Evolutionary conservation across 2,888 invertebrate genomes (phyloP), one percentile per base, ranked within the genome.

Genomic region (Lumbricus terrestris): DNA sequence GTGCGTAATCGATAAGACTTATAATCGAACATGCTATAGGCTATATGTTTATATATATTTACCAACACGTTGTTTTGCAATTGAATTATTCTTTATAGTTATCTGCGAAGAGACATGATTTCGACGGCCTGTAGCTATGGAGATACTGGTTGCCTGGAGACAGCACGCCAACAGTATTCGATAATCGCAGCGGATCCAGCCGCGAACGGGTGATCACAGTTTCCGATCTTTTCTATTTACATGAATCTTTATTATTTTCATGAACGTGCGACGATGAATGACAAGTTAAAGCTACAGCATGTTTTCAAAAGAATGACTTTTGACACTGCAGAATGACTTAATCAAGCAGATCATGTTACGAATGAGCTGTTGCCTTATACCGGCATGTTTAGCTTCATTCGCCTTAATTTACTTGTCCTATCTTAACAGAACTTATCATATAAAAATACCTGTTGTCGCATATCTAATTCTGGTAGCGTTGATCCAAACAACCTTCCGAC

Each of bases 401-500:
- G 23, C 23, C 20, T 47, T 47, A 13, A 1, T 23, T 47, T 47
- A 23, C 18, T 42, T 42, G 42, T 42, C 42, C 42, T 42, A 11
- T 16, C 42, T 42, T 42, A 6, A 42, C 23, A 20, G 1, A 47
- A 3, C 69, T 69, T 3, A 69, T 8, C n/a, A 6, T 69, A n/a
- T 16, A n/a, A n/a, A n/a, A n/a, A n/a, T 13, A 8, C 4, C n/a
- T 69, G n/a, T 69, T 47, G 47, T 20, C 47, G 15, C 18, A 16
- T 8, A 16, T 69, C 8, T 69, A 11, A 42, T 90, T 90, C 29
- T 35, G 8, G 38, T 34, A 90, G 90, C 38, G 37, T 90, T 47
- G 82, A 90, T 83, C 40, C 90, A 20, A 90, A 90, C 38, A 42
- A 82, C 33, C 38, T 89, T 37, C 90, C 90, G 16, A 90, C 90